Conservation (phyloP, 2,797 vertebrate species). For the Thamnophis elegans region DNA sequence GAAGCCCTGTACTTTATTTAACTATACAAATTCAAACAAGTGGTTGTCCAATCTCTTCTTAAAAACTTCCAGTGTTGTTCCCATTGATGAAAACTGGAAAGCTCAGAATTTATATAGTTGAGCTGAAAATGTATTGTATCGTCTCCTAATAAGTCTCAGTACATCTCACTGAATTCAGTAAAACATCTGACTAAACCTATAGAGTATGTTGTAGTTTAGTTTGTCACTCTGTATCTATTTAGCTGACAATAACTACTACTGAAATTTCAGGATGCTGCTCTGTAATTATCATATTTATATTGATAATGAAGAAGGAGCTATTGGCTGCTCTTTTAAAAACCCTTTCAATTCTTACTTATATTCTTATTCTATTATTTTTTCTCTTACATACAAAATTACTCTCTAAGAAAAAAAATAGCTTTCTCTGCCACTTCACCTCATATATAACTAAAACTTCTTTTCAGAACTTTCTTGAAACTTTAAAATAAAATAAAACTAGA, state of each 20-base stretch:
- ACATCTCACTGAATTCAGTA: not conserved
- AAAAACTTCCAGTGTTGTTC: too few species aligned
- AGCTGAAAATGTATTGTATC: not conserved
- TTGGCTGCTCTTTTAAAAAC: not conserved
- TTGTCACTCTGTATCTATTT: not conserved
- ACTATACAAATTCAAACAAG: too few species aligned
- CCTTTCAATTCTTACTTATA: not conserved
- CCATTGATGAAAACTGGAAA: not conserved
- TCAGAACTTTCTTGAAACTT: not conserved
- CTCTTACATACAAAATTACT: not conserved
- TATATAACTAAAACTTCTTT: not conserved
- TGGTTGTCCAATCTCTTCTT: too few species aligned
- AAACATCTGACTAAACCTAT: not conserved
- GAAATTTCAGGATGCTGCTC: not conserved
- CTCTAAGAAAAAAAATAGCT: not conserved
- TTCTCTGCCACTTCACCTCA: too few species aligned
- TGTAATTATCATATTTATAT: not conserved
- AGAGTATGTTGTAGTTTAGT: not conserved
- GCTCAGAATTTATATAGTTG: not conserved
- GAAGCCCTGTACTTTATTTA: too few species aligned
- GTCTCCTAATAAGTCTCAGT: not conserved
- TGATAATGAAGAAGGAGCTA: not conserved
- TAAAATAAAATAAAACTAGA: not conserved
- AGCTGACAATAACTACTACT: not conserved
- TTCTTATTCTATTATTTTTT: not conserved